Evolutionary conservation across 2,888 invertebrate species (phyloP), one percentile per base, ranked within the genome.

Genomic region (Drosophila parthenogenetica): DNA sequence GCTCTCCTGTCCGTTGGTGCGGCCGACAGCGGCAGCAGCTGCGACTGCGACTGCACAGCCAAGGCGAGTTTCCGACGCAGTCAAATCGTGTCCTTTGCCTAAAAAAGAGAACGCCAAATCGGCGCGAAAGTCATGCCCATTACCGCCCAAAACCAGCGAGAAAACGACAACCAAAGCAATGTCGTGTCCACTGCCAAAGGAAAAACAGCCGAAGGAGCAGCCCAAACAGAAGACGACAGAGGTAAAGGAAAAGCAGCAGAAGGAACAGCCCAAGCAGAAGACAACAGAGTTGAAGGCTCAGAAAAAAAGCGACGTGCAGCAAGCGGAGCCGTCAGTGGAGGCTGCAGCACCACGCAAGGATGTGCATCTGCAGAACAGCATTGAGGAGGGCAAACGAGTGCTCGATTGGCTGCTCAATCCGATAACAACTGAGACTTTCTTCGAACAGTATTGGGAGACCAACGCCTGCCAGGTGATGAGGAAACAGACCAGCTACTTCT

Each of bases 371-470:
- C 16, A 67, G 5, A 93, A 94, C 75, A 95, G 95, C 79, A 90
- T 93, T 3, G 93, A 93, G 60, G 95, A 95, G 85, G 95, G 94
- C 0, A 90, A 93, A 16, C 94, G 94, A 79, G 91, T 95, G 5
- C 95, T 97, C 76, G 93, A 94, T 77, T 96, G 96, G 95, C 93
- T 97, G 78, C 94, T 97, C 14, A 93, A 95, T 81, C 97, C 97
- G 0, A 93, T 95, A 3, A 90, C 92, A 2, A 87, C 93, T 0
- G 92, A 94, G 0, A 92, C 93, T 16, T 96, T 96, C 89, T 94
- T 96, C 57, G 92, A 92, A 0, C 91, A 94, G n/a, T 93, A 95
- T 69, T 98, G 98, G 98, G 98, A 98, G 91, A 95, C 94, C 73
- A 94, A 94, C 74, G 96, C 97, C 0, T 91, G 97, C 22, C 94